These are phyloP conservation scores for Onychostoma macrolepis DNA, from an alignment of 2,113 vertebrate species.

Conservation along the genomic window DNA sequence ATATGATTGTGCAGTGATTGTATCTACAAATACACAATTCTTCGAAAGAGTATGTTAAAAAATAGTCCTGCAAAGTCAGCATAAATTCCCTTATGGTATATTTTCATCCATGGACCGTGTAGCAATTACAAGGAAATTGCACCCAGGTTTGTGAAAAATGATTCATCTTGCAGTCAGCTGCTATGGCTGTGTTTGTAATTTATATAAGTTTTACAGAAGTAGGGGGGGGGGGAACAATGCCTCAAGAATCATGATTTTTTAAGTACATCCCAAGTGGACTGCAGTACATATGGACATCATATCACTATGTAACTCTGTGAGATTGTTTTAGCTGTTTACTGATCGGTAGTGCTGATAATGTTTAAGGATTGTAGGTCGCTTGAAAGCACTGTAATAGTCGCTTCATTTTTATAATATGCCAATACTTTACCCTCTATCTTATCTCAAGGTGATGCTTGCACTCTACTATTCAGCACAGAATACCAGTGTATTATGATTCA, in stretches of 20 bases:
- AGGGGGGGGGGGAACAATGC: too few relatives aligned
- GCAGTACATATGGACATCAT: neutral
- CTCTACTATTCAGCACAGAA: slow-evolving; percentile 1
- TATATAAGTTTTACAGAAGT: neutral
- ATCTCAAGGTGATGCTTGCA: slow-evolving; percentile 27
- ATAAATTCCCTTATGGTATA: neutral
- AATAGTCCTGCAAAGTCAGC: neutral
- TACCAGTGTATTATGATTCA: slow-evolving; percentile 25
- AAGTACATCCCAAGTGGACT: neutral
- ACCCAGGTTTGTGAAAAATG: neutral
- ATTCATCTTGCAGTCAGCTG: neutral
- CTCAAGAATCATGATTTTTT: neutral
- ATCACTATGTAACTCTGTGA: neutral
- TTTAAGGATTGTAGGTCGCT: neutral
- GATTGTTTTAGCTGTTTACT: neutral
- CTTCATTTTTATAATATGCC: slow-evolving; percentile 30
- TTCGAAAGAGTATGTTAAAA: neutral
- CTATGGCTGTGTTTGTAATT: too few relatives aligned
- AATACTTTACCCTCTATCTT: slow-evolving; percentile 8
- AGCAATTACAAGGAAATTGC: neutral
- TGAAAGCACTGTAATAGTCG: neutral
- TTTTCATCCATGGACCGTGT: neutral
- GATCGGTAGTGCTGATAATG: neutral
- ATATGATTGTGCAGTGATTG: neutral
- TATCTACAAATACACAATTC: neutral